A percentile compares a stretch with the other conserved stretches of the same genome.
Evolutionary conservation across 2,797 vertebrate species (phyloP).

Genomic region (Glossophaga mutica): DNA sequence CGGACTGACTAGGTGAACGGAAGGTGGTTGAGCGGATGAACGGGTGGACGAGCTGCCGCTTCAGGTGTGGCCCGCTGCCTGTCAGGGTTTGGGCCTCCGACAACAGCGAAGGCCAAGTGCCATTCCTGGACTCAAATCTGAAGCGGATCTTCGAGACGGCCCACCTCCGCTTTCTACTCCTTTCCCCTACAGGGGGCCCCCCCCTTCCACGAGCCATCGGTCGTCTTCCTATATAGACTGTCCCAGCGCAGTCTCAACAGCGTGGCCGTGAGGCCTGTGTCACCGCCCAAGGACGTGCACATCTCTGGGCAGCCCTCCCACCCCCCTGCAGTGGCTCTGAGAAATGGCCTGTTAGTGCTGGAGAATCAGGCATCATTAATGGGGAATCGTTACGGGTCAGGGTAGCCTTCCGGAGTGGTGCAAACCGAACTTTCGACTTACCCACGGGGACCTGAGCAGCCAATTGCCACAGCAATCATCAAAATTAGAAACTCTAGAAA

Average conservation of each 20-base stretch:
- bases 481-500: not conserved
- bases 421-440: not conserved
- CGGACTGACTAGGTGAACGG: not conserved
- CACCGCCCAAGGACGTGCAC: not conserved
- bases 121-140: not conserved
- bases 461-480: not conserved
- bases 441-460: not conserved
- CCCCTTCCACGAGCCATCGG: too few species aligned
- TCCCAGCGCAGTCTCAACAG: not conserved
- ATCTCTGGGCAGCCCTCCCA: not conserved
- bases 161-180: not conserved
- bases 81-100: not conserved
- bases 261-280: rapidly evolving
- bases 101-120: not conserved
- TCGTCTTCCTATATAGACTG: not conserved
- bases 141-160: not conserved
- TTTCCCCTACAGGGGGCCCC: not conserved
- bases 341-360: not conserved
- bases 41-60: not conserved
- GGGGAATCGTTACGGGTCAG: not conserved
- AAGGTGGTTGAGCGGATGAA: too few species aligned
- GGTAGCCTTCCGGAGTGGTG: not conserved
- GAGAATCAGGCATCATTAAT: not conserved
- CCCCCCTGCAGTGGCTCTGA: not conserved
- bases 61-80: not conserved